These are phyloP conservation scores for Cetonia aurata DNA, from an alignment of 2,888 invertebrate genomes.

Conservation along the genomic window DNA sequence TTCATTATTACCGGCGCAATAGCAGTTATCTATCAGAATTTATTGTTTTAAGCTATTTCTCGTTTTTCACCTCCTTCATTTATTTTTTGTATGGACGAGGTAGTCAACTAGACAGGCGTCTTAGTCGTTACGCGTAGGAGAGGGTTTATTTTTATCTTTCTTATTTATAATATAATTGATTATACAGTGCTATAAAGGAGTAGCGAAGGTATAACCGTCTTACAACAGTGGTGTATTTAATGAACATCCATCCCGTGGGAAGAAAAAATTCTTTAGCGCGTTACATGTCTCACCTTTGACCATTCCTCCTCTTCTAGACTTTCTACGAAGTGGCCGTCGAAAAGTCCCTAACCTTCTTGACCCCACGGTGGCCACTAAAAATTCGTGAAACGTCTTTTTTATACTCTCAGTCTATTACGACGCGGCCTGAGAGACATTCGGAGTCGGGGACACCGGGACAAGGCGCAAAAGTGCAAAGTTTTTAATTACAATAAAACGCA, in stretches of 20 bases:
- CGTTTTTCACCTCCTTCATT: neutral
- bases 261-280: constrained; percentile 31
- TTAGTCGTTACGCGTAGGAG: constrained; percentile 11
- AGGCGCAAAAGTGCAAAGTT: constrained; percentile 55
- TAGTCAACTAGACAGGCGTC: constrained; percentile 19
- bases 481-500: constrained; percentile 66
- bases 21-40: constrained; percentile 37
- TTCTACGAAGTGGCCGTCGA: constrained; percentile 35
- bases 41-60: constrained; percentile 25
- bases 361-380: constrained; percentile 6
- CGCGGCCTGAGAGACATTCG: no score
- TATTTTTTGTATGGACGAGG: neutral
- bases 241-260: constrained; percentile 42
- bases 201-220: neutral
- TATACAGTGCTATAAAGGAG: neutral
- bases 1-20: constrained; percentile 33
- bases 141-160: constrained; percentile 24
- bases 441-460: neutral
- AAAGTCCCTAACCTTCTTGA: constrained; percentile 37
- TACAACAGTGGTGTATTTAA: neutral
- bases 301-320: neutral
- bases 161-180: constrained; percentile 23
- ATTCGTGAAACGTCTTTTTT: constrained; percentile 16
- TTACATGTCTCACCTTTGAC: constrained; percentile 41
- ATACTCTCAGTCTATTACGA: constrained; percentile 11